A percentile compares a stretch with the other conserved stretches of the same genome.
Evolutionary conservation across 2,888 invertebrate species (phyloP).

Genomic region (Athalia rosae): DNA sequence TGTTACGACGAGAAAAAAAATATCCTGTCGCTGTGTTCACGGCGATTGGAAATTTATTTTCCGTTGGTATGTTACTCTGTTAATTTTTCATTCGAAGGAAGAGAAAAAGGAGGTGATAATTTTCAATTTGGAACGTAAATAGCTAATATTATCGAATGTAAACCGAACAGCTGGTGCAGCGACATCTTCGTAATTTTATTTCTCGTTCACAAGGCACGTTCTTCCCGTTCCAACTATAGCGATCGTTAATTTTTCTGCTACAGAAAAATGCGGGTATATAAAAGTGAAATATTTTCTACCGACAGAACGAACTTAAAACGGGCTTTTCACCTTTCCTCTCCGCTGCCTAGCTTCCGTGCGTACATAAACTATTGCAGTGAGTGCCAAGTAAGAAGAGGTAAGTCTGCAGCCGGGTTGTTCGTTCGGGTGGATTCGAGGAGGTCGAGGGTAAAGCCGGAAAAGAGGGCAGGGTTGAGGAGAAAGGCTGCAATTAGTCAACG

Average conservation of each 20-base stretch:
- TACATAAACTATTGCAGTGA: constrained; percentile 31
- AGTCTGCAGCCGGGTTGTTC: constrained; percentile 18
- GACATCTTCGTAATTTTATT: constrained; percentile 33
- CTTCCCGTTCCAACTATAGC: constrained; percentile 24
- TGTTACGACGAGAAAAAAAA: no score
- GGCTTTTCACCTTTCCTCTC: constrained; percentile 12
- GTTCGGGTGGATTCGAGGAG: constrained; percentile 25
- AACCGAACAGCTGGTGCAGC: constrained; percentile 10
- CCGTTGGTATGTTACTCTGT: no score
- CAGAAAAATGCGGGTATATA: constrained; percentile 34
- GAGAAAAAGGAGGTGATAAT: no score
- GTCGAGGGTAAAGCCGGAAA: constrained; percentile 20
- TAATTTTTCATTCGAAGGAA: no score
- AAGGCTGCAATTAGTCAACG: constrained; percentile 43
- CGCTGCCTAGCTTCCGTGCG: background rate
- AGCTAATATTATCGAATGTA: background rate
- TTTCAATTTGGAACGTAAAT: background rate
- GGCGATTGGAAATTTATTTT: no score
- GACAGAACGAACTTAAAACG: constrained; percentile 11
- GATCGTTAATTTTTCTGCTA: constrained; percentile 10
- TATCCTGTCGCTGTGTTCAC: no score
- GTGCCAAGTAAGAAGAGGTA: constrained; percentile 38
- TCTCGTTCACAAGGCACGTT: constrained; percentile 35
- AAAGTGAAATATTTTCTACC: constrained; percentile 30
- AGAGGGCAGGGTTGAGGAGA: constrained; percentile 20